Evolutionary conservation across 2,113 vertebrate genomes (phyloP), one percentile per base, ranked within the genome.

Genomic region (Cyprinodon variegatus): DNA sequence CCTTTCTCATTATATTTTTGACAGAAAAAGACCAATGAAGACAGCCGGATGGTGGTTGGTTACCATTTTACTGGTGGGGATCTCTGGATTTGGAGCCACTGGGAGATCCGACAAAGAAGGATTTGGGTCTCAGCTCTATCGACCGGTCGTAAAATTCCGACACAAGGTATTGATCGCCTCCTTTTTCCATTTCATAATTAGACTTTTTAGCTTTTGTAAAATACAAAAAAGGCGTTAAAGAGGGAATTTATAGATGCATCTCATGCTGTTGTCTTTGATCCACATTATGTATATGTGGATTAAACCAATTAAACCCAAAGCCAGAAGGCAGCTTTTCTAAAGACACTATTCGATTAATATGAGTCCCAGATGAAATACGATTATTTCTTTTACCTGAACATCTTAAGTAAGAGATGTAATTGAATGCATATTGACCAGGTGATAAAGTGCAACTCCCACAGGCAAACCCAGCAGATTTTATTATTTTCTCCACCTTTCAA

Each of bases 91-190:
- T 22, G 69, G 82, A 36, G 62, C 78, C 60, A 82, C 91, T n/a
- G 92, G 89, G 67, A 90, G 82, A 73, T 90, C 92, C 74, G 68
- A 86, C 83, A 89, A 88, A 72, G 93, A 94, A 68, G 92, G 74
- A 70, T 88, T 88, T 20, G 77, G 83, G 78, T 82, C 89, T 40
- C 88, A 74, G 65, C 81, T 84, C 45, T 93, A 94, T 93, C 94
- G 89, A 86, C 93, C 93, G 1, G 88, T 92, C 57, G 89, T 95
- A 85, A 89, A 94, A 83, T 94, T 95, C 85, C 91, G 95, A 83
- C 95, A 95, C 85, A 95, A 95, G 95, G 95, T 95, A 95, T 91
- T 65, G 91, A 91, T 90, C 62, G 64, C 66, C 12, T 53, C 76
- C 83, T 70, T 45, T 81, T 88, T 82, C 73, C 39, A 83, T 89